These are phyloP conservation scores for Drosophila ananassae DNA, from an alignment of 1,140 invertebrate genomes.

Conservation along the genomic window DNA sequence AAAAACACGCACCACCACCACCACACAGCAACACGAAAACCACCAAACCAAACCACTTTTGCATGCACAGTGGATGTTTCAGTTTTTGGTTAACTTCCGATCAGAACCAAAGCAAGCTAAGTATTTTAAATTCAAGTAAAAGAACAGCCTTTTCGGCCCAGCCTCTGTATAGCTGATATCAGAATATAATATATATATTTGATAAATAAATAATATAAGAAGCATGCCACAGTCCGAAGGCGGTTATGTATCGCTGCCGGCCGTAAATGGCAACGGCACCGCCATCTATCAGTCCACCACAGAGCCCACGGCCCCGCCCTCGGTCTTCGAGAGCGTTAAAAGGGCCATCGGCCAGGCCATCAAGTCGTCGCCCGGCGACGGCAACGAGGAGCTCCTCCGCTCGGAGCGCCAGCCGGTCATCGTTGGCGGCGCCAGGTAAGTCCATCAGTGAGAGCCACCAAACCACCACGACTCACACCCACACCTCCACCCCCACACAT, in stretches of 20 bases:
- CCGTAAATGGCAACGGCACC: constrained; percentile 70
- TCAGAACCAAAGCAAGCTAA: constrained; percentile 34
- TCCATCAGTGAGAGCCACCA: background rate
- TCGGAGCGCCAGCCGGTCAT: constrained; percentile 71
- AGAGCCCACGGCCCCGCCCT: constrained; percentile 78
- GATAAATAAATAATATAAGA: constrained; percentile 27
- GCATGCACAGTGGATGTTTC: constrained; percentile 55
- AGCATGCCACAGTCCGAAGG: constrained; percentile 83
- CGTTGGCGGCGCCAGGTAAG: constrained; percentile 81
- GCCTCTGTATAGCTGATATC: constrained; percentile 1
- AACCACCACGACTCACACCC: too few relatives aligned
- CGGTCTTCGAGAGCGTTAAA: constrained; percentile 81
- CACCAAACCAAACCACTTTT: constrained; percentile 23
- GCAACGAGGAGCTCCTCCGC: constrained; percentile 72
- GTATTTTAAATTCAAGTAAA: constrained; percentile 30
- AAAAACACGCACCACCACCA: constrained; percentile 23
- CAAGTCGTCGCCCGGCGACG: constrained; percentile 66
- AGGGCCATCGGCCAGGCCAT: constrained; percentile 81
- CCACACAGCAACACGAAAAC: constrained; percentile 10
- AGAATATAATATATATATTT: background rate
- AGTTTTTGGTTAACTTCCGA: constrained; percentile 12
- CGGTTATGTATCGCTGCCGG: constrained; percentile 82
- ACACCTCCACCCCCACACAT: background rate
- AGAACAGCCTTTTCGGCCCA: background rate
- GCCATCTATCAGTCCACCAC: constrained; percentile 84